Evolutionary conservation across 2,113 vertebrate genomes (phyloP).

Genomic region (Corythaixoides concolor): DNA sequence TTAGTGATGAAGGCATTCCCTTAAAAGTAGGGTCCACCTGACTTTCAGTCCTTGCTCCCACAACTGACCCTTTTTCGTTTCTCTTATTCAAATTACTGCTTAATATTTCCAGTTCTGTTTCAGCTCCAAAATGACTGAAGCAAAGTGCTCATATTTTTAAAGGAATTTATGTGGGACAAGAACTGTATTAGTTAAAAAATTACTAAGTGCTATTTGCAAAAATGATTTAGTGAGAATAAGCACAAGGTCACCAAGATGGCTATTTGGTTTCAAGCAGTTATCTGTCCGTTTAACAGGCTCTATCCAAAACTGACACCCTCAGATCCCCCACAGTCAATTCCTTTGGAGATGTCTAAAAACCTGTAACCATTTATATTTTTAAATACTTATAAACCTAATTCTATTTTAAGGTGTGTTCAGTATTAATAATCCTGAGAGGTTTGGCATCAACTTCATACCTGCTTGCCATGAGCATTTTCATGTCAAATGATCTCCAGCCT

Average conservation of each 20-base stretch:
- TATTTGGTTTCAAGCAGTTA: not conserved
- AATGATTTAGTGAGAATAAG: not conserved
- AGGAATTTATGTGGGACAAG: not conserved
- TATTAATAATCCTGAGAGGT: not conserved
- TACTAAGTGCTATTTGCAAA: not conserved
- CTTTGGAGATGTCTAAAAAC: not conserved
- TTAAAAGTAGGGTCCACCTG: not conserved
- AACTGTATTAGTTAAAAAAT: not conserved
- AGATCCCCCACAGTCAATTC: not conserved
- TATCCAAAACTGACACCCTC: not conserved
- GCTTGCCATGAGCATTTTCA: not conserved
- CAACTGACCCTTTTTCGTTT: not conserved
- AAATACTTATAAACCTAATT: not conserved
- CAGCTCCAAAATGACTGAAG: not conserved
- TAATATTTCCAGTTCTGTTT: not conserved
- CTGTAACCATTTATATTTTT: not conserved
- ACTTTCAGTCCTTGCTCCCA: not conserved
- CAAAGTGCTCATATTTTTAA: not conserved
- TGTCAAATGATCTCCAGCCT: not conserved
- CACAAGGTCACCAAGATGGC: not conserved
- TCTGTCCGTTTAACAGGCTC: not conserved
- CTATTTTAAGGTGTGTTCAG: not conserved
- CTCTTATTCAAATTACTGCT: not conserved
- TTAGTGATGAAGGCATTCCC: not conserved
- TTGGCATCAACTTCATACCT: not conserved